These are phyloP conservation scores for Hipparchia sbordonii DNA, from an alignment of 2,888 invertebrate genomes.

Conservation along the genomic window DNA sequence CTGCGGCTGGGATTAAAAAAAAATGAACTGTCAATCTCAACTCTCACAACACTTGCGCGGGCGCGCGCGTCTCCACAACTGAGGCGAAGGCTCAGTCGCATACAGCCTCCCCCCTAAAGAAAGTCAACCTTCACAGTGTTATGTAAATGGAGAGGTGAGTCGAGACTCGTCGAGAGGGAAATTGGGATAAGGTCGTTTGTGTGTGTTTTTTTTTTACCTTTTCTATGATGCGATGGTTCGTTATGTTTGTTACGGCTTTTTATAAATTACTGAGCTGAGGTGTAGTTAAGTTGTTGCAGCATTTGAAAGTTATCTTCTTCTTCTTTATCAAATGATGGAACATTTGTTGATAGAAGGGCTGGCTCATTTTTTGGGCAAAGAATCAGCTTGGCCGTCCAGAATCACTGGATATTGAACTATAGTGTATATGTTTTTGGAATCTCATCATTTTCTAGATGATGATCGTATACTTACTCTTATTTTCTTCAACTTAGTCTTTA, in stretches of 20 bases:
- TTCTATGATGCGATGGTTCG: constrained; percentile 24
- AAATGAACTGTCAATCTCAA: constrained; percentile 49
- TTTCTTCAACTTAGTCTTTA: no score
- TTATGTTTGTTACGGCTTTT: constrained; percentile 18
- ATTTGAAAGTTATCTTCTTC: background rate
- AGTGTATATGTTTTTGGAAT: no score
- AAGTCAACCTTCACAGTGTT: constrained; percentile 78
- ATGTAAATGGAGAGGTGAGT: constrained; percentile 67
- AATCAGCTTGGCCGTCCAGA: no score
- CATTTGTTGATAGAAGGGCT: no score
- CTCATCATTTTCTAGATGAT: no score
- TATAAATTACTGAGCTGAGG: background rate
- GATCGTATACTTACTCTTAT: no score
- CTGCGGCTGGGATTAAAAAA: constrained; percentile 49
- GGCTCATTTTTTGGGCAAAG: no score
- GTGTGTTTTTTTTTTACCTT: constrained; percentile 28
- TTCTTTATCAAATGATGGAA: no score
- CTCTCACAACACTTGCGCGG: constrained; percentile 74
- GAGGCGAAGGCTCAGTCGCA: constrained; percentile 52
- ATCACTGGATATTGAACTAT: no score
- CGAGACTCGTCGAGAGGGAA: constrained; percentile 43
- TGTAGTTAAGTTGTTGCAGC: background rate
- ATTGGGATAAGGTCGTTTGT: constrained; percentile 47
- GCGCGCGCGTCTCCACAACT: constrained; percentile 69
- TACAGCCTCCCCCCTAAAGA: constrained; percentile 71